Evolutionary conservation across 2,888 invertebrate genomes (phyloP), one percentile per base, ranked within the genome.

Genomic region (Leptarthrus brevirostris): DNA sequence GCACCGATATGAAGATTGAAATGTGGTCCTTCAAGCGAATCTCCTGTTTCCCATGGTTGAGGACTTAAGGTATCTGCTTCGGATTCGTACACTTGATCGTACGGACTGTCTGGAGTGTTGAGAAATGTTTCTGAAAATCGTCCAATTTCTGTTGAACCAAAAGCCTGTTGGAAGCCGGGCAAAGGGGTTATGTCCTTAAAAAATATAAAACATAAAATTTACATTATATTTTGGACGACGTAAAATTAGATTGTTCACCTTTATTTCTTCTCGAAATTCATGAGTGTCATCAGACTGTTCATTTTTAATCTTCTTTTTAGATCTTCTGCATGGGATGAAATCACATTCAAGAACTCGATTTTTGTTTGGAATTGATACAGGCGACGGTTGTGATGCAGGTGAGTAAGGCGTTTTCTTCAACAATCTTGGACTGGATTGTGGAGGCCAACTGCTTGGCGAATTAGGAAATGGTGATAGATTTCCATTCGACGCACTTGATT

Each of bases 71-170:
- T 78, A 73, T 80, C 80, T 16, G 78, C 76, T 74, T 80, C 80
- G 4, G 79, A 78, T 72, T 78, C 79, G 64, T 77, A 78, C n/a
- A 70, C 52, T 0, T 78, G 78, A 52, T 81, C 81, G 2, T 80
- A 78, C 0, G 82, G 77, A 73, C 81, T 81, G 72, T 83, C 81
- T 0, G 77, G 73, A 12, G 81, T 81, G 73, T 82, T 81, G 40
- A 82, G 76, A 77, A 91, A 92, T 69, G 89, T 90, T 80, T 92
- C 92, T 4, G 92, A 91, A 79, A 93, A 94, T 77, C 92, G 90
- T n/a, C 94, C 94, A 77, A 94, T 92, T 85, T 93, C 94, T 22
- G 94, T 94, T 26, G 93, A 92, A 24, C 94, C 94, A 82, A 94
- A 94, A 0, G 94, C 93, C 85, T 93, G 93, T 82, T 93, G 93